Evolutionary conservation across 2,113 vertebrate species (phyloP), one percentile per base, ranked within the genome.

Genomic region (Tragelaphus imberbis): DNA sequence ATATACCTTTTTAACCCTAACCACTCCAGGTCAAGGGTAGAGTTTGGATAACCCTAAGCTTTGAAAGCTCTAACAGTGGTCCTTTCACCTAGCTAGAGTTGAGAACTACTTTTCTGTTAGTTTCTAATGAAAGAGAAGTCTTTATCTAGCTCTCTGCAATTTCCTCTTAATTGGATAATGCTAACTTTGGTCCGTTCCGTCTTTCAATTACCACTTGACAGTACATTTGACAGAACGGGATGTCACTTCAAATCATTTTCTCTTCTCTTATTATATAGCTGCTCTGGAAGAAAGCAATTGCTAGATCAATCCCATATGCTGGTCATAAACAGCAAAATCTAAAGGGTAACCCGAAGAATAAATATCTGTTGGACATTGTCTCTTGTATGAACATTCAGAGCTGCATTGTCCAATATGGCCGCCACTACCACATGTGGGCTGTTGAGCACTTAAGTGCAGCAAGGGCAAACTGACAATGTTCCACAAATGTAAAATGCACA

Each of bases 131-230:
- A 90, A 94, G 10, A 84, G 47, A 98, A 84, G 53, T 65, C 94
- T 97, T 98, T 97, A 89, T 96, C 58, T 65, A 92, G 63, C 53
- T 96, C 91, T 95, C 15, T 96, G 5, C 75, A 95, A 56, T 84
- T 84, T 98, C 53, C 23, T 68, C 96, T 88, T 97, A 97, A 97
- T 94, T 92, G 97, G 90, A 53, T 53, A 92, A 49, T 91, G 68
- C 68, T 21, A 96, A 89, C 95, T 81, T 97, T 94, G 86, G 17
- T 63, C 97, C n/a, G 49, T 97, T 97, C n/a, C 55, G 28, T 95
- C 84, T 98, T 98, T 93, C 91, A 97, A 85, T 95, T 96, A 96
- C 91, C 80, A 96, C 96, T 94, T 96, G 56, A 98, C 77, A 87
- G 85, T 61, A 33, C 27, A 17, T 84, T 51, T 1, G 30, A 90